phyloP scores from a whole-genome alignment of 2,797 vertebrate species.

The Novumbra hubbsi region DNA sequence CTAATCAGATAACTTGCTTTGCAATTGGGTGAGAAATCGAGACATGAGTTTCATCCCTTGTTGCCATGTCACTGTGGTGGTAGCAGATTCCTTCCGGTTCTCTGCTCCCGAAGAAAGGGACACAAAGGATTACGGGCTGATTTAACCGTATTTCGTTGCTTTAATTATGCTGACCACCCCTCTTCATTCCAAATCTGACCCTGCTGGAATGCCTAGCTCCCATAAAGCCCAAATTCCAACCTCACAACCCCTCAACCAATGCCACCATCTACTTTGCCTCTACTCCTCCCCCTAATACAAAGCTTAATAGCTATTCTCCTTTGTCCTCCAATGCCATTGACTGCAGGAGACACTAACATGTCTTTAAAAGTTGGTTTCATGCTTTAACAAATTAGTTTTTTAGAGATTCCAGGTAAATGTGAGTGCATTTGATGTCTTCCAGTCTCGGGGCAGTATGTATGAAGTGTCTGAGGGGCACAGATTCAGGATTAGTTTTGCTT shows the following conservation, averaged over 20 bases:
- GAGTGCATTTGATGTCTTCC: background rate
- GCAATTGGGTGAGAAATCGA: too few relatives aligned
- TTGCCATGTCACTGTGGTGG: constrained; percentile 41
- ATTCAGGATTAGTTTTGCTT: background rate
- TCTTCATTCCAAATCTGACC: constrained; percentile 58
- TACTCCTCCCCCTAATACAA: constrained; percentile 35
- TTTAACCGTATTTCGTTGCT: constrained; percentile 58
- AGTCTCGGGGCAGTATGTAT: too few relatives aligned
- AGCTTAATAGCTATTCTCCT: constrained; percentile 31
- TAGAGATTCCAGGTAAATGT: background rate
- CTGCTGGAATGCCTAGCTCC: constrained; percentile 56
- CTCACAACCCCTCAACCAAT: constrained; percentile 10
- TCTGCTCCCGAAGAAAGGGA: constrained; percentile 60
- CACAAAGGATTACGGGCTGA: constrained; percentile 65
- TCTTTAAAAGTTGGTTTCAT: constrained; percentile 29
- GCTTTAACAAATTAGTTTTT: constrained; percentile 24
- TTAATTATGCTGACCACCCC: constrained; percentile 64
- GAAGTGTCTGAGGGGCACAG: background rate
- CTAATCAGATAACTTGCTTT: too few relatives aligned
- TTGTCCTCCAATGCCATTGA: constrained; percentile 60
- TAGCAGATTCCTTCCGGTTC: constrained; percentile 61
- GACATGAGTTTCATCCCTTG: too few relatives aligned
- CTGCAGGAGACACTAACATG: constrained; percentile 45
- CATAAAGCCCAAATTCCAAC: constrained; percentile 45
- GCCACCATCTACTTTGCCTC: constrained; percentile 12